A percentile compares a stretch with the other conserved stretches of the same genome.
Conservation (phyloP, 1,140 invertebrate species). For the Drosophila santomea region DNA sequence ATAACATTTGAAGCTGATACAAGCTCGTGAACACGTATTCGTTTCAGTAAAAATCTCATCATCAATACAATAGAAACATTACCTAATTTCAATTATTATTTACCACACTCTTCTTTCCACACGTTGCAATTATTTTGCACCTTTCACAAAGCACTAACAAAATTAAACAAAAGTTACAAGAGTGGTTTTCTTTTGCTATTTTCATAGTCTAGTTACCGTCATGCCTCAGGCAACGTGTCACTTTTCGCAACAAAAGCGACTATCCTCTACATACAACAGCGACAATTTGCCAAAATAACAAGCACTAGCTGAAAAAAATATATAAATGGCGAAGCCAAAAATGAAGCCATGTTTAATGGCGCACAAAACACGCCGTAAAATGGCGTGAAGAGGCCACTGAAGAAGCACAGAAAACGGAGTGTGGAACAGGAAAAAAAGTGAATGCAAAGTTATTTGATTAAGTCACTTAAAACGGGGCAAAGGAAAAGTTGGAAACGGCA, state of each 20-base stretch:
- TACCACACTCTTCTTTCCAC: not conserved
- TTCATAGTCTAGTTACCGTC: slow-evolving; percentile 38
- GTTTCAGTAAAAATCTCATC: too few relatives aligned
- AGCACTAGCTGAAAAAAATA: slow-evolving; percentile 7
- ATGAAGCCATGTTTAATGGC: slow-evolving; percentile 62
- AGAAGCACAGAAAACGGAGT: slow-evolving; percentile 18
- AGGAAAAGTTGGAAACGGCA: slow-evolving; percentile 6
- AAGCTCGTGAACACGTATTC: too few relatives aligned
- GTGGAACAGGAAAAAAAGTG: slow-evolving; percentile 27
- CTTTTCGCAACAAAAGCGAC: slow-evolving; percentile 27
- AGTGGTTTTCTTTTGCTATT: not conserved
- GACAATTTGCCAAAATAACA: slow-evolving; percentile 48
- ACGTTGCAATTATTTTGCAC: not conserved
- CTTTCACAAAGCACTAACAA: not conserved
- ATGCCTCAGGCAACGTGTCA: slow-evolving; percentile 39
- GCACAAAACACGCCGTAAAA: slow-evolving; percentile 56
- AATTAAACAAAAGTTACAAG: not conserved
- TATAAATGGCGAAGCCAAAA: slow-evolving; percentile 34
- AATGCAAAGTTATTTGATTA: slow-evolving; percentile 83
- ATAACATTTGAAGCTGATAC: too few relatives aligned
- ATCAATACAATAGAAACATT: not conserved
- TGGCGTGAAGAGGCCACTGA: slow-evolving; percentile 14
- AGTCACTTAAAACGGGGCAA: slow-evolving; percentile 64
- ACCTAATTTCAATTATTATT: not conserved
- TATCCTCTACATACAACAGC: slow-evolving; percentile 39